A percentile compares a stretch with the other conserved stretches of the same genome.
phyloP scores from a whole-genome alignment of 2,797 vertebrate species.

The Mormyrus hasselquistii region DNA sequence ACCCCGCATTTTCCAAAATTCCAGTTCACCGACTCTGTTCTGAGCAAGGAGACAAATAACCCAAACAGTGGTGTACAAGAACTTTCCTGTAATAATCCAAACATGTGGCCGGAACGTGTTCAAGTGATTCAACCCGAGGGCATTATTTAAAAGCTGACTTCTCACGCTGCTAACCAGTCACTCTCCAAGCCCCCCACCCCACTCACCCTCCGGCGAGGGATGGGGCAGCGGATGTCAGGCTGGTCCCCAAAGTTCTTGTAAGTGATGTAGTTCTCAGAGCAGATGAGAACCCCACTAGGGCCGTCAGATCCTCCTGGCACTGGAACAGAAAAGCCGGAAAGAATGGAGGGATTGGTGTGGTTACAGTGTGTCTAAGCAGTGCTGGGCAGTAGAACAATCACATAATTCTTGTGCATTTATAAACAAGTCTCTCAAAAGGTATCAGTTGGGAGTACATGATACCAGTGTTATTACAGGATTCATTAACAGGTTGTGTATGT shows the following conservation, averaged over 20 bases:
- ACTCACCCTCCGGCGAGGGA: conserved; percentile 90
- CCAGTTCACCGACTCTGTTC: neutral
- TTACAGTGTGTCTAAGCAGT: neutral
- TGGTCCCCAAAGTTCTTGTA: conserved; percentile 99
- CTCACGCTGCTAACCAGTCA: neutral
- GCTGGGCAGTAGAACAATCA: neutral
- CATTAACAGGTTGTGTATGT: too few species aligned
- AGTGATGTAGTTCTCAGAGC: conserved; percentile 98
- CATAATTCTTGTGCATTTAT: neutral
- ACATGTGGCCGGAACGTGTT: neutral
- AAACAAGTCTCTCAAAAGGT: neutral
- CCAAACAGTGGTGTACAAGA: neutral
- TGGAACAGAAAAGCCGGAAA: conserved; percentile 36
- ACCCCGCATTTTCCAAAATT: neutral
- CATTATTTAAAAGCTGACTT: neutral
- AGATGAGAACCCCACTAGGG: conserved; percentile 94
- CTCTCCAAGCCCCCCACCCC: neutral
- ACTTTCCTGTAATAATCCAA: neutral
- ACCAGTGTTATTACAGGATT: too few species aligned
- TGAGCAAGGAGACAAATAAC: neutral
- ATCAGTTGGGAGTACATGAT: neutral
- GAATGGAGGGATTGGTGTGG: neutral
- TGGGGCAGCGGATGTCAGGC: conserved; percentile 96
- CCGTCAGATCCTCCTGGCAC: conserved; percentile 96
- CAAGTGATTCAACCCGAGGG: neutral